Conservation (phyloP, 2,113 vertebrate genomes). For the Gila orcuttii region DNA sequence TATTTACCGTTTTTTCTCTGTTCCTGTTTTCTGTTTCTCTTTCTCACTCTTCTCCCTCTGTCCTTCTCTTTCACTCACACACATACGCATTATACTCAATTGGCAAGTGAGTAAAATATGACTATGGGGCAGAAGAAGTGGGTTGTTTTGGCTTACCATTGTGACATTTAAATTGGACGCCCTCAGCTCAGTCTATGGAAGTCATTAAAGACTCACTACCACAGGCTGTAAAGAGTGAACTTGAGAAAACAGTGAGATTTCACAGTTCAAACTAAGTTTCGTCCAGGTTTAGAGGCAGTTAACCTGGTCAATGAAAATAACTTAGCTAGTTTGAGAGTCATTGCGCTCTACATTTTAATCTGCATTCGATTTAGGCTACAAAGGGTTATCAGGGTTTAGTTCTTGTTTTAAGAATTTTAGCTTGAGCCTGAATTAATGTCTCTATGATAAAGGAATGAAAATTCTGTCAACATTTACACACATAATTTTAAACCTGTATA, state of each 20-base stretch:
- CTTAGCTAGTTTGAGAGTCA: neutral
- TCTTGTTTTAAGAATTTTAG: neutral
- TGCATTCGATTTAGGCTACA: neutral
- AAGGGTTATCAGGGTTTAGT: neutral
- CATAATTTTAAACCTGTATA: neutral
- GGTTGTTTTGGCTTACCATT: constrained; percentile 47
- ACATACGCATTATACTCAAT: constrained; percentile 17
- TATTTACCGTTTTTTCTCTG: constrained; percentile 25
- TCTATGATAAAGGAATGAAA: neutral
- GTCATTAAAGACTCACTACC: constrained; percentile 27
- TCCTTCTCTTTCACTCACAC: neutral
- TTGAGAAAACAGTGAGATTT: constrained; percentile 13
- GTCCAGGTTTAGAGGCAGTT: neutral
- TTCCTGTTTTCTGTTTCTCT: neutral
- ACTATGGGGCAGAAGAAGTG: constrained; percentile 50
- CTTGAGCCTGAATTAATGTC: neutral
- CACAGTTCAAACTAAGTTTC: constrained; percentile 7
- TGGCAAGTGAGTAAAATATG: constrained; percentile 45
- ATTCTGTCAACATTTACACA: too few species aligned
- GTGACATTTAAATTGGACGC: constrained; percentile 45
- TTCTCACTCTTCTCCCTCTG: neutral
- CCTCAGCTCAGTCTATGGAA: constrained; percentile 45
- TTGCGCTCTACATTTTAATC: neutral
- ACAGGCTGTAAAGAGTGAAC: constrained; percentile 19
- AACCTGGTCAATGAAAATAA: neutral